Percentiles rank a stretch among this genome's conserved stretches.
Evolutionary conservation across 2,113 vertebrate species (phyloP).

Genomic region (Tupaia chinensis): DNA sequence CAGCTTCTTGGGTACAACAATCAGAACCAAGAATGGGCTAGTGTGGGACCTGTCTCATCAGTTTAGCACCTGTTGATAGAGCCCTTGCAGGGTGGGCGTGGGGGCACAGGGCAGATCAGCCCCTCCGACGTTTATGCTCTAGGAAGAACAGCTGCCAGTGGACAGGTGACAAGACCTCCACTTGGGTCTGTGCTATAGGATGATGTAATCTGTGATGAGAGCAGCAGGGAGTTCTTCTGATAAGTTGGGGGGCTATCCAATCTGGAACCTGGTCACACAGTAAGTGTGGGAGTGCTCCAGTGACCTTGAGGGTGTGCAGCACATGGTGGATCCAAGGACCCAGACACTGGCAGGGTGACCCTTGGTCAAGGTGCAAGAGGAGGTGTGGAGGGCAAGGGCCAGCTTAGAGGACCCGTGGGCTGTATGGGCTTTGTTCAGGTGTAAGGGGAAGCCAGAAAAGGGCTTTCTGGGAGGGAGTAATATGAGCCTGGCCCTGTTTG

Average conservation of each 20-base stretch:
- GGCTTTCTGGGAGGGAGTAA: accelerated
- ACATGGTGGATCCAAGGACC: background rate
- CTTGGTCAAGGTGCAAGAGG: too few species aligned
- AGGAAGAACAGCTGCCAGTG: accelerated
- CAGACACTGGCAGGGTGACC: too few species aligned
- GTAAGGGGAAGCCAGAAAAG: accelerated
- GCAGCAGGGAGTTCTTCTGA: background rate
- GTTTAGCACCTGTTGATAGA: accelerated
- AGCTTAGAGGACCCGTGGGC: background rate
- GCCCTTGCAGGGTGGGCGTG: background rate
- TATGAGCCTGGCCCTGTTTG: background rate
- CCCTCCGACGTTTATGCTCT: too few species aligned
- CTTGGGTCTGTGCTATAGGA: too few species aligned
- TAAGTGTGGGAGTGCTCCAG: too few species aligned
- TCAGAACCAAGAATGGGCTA: background rate
- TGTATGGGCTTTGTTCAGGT: background rate
- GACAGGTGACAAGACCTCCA: background rate
- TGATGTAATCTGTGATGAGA: background rate
- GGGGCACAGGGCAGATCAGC: background rate
- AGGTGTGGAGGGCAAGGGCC: accelerated
- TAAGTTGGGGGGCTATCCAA: background rate
- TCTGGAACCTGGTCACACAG: background rate
- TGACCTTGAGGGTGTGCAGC: too few species aligned
- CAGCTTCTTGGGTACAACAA: background rate
- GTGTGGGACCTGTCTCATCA: accelerated